phyloP scores from a whole-genome alignment of 2,113 vertebrate genomes.

The Maylandia zebra region DNA sequence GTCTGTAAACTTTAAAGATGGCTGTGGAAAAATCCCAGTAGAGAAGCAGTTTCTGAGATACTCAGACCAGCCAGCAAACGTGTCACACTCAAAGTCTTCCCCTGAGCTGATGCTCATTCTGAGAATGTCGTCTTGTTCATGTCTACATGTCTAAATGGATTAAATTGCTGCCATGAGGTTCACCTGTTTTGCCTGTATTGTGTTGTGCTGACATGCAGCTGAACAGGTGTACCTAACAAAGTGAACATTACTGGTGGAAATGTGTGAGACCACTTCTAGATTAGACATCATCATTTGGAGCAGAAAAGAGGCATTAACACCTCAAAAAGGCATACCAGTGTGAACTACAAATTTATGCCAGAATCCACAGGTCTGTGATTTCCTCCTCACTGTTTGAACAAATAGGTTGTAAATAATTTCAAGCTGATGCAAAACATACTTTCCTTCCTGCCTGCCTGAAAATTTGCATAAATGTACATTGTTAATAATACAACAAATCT shows the following conservation, averaged over 20 bases:
- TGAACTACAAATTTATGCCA: not conserved
- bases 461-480: not conserved
- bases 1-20: not conserved
- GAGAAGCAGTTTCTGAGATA: not conserved
- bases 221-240: not conserved
- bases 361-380: not conserved
- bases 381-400: not conserved
- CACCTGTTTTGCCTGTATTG: not conserved
- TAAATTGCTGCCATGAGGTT: not conserved
- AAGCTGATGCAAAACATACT: not conserved
- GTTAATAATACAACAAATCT: not conserved
- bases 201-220: not conserved
- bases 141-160: not conserved
- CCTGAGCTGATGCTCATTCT: fast-evolving
- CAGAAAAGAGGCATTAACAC: not conserved
- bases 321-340: not conserved
- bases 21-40: not conserved
- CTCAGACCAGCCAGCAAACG: not conserved
- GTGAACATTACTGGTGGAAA: not conserved
- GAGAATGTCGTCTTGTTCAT: not conserved
- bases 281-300: not conserved
- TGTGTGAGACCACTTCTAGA: not conserved
- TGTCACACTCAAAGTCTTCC: not conserved
- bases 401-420: not conserved
- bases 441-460: not conserved